phyloP scores from a whole-genome alignment of 2,888 invertebrate genomes.

The Ectropis crepuscularia region DNA sequence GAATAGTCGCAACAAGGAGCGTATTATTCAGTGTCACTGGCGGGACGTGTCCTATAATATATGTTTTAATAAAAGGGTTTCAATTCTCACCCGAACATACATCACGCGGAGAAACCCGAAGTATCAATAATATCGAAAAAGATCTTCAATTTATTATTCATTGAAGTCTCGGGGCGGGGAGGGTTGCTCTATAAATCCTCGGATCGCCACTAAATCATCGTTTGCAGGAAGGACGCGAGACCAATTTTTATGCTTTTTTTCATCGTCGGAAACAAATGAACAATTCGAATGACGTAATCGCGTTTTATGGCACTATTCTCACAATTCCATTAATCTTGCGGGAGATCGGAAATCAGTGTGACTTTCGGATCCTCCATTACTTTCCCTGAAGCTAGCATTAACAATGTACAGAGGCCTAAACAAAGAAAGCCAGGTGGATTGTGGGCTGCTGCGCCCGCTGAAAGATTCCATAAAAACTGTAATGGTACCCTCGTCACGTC shows the following conservation, averaged over 20 bases:
- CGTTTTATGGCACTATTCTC: conserved; percentile 32
- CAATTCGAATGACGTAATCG: conserved; percentile 54
- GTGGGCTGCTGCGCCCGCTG: conserved; percentile 59
- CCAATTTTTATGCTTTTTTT: conserved; percentile 69
- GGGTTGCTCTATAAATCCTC: conserved; percentile 74
- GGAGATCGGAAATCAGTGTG: conserved; percentile 43
- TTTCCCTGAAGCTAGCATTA: conserved; percentile 59
- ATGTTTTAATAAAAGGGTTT: conserved; percentile 85
- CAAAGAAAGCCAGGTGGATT: conserved; percentile 73
- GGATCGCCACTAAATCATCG: conserved; percentile 79
- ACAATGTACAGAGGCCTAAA: conserved; percentile 68
- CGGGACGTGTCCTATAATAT: conserved; percentile 80
- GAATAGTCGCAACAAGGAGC: conserved; percentile 78
- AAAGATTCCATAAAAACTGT: conserved; percentile 80
- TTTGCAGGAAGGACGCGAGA: conserved; percentile 66
- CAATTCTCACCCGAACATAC: conserved; percentile 78
- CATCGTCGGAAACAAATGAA: conserved; percentile 61
- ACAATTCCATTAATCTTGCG: conserved; percentile 31
- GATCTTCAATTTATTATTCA: conserved; percentile 82
- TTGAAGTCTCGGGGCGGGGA: conserved; percentile 71
- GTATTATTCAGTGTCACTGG: conserved; percentile 81
- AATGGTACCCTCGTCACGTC: conserved; percentile 80
- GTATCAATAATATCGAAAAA: conserved; percentile 80
- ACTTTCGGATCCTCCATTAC: conserved; percentile 45
- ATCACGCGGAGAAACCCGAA: conserved; percentile 74